Conservation (phyloP, 2,797 vertebrate species). For the Enteromius mattozi region DNA sequence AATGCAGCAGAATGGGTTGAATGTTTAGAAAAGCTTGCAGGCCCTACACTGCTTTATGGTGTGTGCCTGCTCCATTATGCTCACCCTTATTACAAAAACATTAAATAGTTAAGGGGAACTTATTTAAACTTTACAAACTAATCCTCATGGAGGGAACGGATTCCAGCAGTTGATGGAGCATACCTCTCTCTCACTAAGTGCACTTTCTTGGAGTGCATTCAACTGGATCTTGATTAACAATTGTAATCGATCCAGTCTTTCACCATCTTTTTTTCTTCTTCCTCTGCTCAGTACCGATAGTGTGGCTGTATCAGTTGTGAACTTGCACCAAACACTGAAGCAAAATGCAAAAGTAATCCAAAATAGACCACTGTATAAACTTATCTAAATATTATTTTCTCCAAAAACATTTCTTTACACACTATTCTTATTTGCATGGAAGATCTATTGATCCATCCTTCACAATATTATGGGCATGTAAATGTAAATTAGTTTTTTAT, state of each 20-base stretch:
- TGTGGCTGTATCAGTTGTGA: slow-evolving; percentile 31
- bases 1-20: slow-evolving; percentile 32
- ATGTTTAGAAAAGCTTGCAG: slow-evolving; percentile 18
- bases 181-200: slow-evolving; percentile 68
- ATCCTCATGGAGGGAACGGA: slow-evolving; percentile 55
- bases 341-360: slow-evolving; percentile 34
- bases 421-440: slow-evolving; percentile 44
- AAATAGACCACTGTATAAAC: neutral
- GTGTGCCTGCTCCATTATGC: slow-evolving; percentile 54
- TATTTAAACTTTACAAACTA: slow-evolving; percentile 65
- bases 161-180: slow-evolving; percentile 66
- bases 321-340: slow-evolving; percentile 68
- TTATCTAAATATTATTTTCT: neutral
- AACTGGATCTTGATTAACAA: slow-evolving; percentile 82
- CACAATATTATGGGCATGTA: slow-evolving; percentile 65
- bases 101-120: slow-evolving; percentile 66
- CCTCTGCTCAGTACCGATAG: slow-evolving; percentile 35
- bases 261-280: slow-evolving; percentile 11
- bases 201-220: slow-evolving; percentile 72
- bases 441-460: slow-evolving; percentile 63
- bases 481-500: slow-evolving; percentile 66
- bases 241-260: slow-evolving; percentile 77
- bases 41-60: slow-evolving; percentile 44
- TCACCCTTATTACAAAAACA: slow-evolving; percentile 56
- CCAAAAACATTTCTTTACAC: neutral